Conservation (phyloP, 2,888 invertebrate genomes). For the Erannis defoliaria region DNA sequence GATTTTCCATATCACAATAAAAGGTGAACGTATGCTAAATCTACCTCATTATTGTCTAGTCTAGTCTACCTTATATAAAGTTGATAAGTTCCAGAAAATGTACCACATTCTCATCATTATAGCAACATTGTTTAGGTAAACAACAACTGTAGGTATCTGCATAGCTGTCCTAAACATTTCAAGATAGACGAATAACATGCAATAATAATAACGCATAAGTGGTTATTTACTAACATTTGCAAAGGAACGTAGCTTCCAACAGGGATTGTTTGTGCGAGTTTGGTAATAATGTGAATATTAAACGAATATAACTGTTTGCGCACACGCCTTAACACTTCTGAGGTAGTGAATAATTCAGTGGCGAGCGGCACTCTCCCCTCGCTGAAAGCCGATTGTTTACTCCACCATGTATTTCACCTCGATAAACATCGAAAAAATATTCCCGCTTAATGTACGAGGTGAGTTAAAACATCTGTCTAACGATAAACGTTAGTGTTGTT, state of each 20-base stretch:
- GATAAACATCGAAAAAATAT: constrained; percentile 43
- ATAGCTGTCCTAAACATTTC: constrained; percentile 23
- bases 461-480: constrained; percentile 17
- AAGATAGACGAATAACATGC: constrained; percentile 28
- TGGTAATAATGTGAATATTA: constrained; percentile 77
- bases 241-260: constrained; percentile 55
- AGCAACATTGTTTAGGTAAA: constrained; percentile 25
- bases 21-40: constrained; percentile 9
- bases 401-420: constrained; percentile 52
- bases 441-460: constrained; percentile 26
- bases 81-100: constrained; percentile 21
- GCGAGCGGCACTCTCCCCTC: constrained; percentile 52
- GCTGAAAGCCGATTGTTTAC: constrained; percentile 63
- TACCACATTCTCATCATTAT: constrained; percentile 28
- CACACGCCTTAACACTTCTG: constrained; percentile 74
- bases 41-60: constrained; percentile 1
- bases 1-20: neutral
- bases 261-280: constrained; percentile 64
- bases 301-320: constrained; percentile 77
- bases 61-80: constrained; percentile 20
- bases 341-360: constrained; percentile 77
- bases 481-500: constrained; percentile 5
- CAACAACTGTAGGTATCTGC: constrained; percentile 18
- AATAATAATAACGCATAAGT: constrained; percentile 38
- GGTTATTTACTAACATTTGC: constrained; percentile 60